Conservation (phyloP, 92 coral and sea anemone species). For the Blastomussa wellsi region DNA sequence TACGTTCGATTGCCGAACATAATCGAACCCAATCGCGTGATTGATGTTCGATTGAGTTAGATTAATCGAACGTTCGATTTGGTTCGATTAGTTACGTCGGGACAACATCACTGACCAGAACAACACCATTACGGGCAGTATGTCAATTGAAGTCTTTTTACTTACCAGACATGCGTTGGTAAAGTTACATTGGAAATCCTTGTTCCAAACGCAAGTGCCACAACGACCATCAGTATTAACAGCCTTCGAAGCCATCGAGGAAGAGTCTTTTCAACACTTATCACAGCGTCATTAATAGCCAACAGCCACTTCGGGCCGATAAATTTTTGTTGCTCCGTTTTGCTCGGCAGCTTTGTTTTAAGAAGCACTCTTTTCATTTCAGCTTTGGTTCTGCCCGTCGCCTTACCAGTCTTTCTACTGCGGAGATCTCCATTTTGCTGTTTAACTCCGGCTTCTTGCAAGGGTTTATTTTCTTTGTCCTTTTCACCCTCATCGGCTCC, state of each 20-base stretch:
- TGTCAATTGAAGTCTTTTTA: neutral
- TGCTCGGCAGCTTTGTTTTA: slow-evolving; percentile 13
- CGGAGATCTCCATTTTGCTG: slow-evolving; percentile 52
- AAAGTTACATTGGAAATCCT: slow-evolving; percentile 70
- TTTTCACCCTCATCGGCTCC: slow-evolving; percentile 4
- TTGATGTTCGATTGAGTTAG: too few relatives aligned
- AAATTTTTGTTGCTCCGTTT: slow-evolving; percentile 8
- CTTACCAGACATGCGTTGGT: slow-evolving; percentile 95
- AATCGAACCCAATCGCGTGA: too few relatives aligned
- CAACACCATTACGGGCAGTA: neutral
- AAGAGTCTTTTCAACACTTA: neutral
- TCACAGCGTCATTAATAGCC: neutral
- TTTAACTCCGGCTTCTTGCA: slow-evolving; percentile 3
- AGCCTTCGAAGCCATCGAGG: slow-evolving; percentile 32
- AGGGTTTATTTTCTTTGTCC: slow-evolving; percentile 13
- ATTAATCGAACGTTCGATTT: too few relatives aligned
- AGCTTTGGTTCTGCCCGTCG: slow-evolving; percentile 7
- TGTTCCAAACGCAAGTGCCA: slow-evolving; percentile 74
- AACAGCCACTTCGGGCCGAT: slow-evolving; percentile 14
- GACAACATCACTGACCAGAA: neutral
- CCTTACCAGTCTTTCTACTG: slow-evolving; percentile 42
- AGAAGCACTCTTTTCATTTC: slow-evolving; percentile 1
- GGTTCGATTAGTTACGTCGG: too few relatives aligned
- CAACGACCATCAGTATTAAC: slow-evolving; percentile 55
- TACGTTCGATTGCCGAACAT: too few relatives aligned